Evolutionary conservation across 2,888 invertebrate genomes (phyloP).

Genomic region (Lysandra bellargus): DNA sequence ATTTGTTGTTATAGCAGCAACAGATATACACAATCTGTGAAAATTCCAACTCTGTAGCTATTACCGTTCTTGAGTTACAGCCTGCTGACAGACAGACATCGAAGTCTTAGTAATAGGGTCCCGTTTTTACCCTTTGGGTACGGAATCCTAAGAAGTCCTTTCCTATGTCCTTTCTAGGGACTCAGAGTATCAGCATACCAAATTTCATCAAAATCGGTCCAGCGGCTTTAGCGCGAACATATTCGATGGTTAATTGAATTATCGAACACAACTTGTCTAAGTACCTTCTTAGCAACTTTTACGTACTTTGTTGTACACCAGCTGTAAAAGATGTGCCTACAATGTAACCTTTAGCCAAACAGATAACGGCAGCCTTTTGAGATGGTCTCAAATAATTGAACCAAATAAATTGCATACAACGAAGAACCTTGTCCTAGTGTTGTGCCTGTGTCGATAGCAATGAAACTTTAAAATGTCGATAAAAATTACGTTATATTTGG

Average conservation of each 20-base stretch:
- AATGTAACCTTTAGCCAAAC: not conserved
- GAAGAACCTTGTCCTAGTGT: not conserved
- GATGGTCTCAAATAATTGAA: not conserved
- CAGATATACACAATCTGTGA: too few species aligned
- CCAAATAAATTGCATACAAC: slow-evolving; percentile 12
- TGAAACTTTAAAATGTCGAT: not conserved
- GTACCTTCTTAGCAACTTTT: not conserved
- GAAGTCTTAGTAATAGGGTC: too few species aligned
- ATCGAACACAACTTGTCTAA: not conserved
- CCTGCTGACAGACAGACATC: too few species aligned
- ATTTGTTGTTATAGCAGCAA: too few species aligned
- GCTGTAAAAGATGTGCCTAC: not conserved
- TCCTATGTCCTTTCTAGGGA: too few species aligned
- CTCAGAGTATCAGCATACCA: too few species aligned
- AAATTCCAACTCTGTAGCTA: too few species aligned
- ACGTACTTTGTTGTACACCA: not conserved
- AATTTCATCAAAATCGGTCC: too few species aligned
- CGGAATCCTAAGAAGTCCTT: too few species aligned
- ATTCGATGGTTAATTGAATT: not conserved
- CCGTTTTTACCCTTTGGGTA: too few species aligned
- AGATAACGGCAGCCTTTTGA: not conserved
- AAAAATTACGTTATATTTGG: not conserved
- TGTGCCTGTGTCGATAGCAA: not conserved
- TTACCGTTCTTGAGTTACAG: too few species aligned
- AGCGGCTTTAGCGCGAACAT: too few species aligned